phyloP scores from a whole-genome alignment of 2,797 vertebrate species.

The Catharus ustulatus region DNA sequence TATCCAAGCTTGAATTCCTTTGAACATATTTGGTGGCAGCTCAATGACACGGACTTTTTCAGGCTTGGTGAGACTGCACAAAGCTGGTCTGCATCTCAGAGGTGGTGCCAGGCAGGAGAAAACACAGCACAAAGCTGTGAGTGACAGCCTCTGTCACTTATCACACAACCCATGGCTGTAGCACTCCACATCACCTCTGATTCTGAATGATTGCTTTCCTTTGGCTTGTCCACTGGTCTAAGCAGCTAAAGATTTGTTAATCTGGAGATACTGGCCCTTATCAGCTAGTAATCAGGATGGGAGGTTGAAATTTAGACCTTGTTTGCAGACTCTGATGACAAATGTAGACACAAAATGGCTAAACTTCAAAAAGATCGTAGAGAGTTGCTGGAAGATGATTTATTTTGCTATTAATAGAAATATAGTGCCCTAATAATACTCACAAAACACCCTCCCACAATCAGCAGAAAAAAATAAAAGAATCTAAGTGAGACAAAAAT shows the following conservation, averaged over 20 bases:
- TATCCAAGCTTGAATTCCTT: neutral
- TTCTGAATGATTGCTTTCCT: neutral
- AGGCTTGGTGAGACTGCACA: neutral
- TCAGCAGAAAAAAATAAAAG: neutral
- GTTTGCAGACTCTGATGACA: neutral
- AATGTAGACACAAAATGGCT: neutral
- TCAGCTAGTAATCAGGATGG: neutral
- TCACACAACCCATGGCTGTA: neutral
- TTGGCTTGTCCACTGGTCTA: neutral
- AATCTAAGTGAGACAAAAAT: neutral
- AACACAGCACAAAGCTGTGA: neutral
- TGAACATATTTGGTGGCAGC: neutral
- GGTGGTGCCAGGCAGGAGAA: neutral
- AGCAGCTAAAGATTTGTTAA: neutral
- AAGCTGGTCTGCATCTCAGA: neutral
- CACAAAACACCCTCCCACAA: accelerated
- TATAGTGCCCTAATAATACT: neutral
- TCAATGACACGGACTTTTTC: neutral
- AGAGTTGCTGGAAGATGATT: neutral
- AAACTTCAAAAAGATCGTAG: neutral
- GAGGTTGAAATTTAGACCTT: neutral
- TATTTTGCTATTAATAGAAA: neutral
- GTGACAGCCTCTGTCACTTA: neutral
- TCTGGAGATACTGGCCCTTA: neutral
- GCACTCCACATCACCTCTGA: neutral